Conservation (phyloP, 2,113 vertebrate genomes). For the Pantherophis guttatus region DNA sequence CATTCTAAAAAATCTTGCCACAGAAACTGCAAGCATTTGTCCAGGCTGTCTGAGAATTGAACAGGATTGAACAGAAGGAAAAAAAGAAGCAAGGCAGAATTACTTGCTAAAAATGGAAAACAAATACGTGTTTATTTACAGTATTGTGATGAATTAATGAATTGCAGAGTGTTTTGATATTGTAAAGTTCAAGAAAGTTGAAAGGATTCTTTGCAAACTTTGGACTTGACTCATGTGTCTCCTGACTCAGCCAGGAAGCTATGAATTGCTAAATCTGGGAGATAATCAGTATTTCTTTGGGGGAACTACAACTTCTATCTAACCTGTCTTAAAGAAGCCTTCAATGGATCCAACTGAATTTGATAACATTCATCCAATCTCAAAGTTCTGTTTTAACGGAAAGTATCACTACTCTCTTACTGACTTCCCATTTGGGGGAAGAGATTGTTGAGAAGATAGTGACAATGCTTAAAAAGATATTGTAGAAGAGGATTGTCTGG, state of each 20-base stretch:
- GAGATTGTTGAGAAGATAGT: background rate
- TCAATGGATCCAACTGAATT: background rate
- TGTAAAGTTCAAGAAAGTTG: background rate
- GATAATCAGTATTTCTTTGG: background rate
- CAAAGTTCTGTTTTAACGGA: background rate
- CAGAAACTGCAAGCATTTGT: background rate
- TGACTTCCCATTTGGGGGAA: background rate
- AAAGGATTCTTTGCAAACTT: background rate
- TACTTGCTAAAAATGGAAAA: background rate
- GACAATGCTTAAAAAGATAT: background rate
- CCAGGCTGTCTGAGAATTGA: background rate
- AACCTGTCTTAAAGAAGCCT: background rate
- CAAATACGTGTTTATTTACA: background rate
- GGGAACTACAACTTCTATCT: background rate
- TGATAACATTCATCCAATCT: background rate
- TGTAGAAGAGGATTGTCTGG: background rate
- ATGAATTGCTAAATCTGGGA: background rate
- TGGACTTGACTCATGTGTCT: background rate
- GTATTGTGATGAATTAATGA: background rate
- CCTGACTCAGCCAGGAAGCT: background rate
- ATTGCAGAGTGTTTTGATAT: background rate
- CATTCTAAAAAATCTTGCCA: too few species aligned
- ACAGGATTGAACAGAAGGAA: background rate
- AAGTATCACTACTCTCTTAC: background rate
- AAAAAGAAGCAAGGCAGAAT: background rate